A percentile compares a stretch with the other conserved stretches of the same genome.
These are phyloP conservation scores for Oncorhynchus nerka DNA, from an alignment of 2,113 vertebrate species.

Conservation along the genomic window DNA sequence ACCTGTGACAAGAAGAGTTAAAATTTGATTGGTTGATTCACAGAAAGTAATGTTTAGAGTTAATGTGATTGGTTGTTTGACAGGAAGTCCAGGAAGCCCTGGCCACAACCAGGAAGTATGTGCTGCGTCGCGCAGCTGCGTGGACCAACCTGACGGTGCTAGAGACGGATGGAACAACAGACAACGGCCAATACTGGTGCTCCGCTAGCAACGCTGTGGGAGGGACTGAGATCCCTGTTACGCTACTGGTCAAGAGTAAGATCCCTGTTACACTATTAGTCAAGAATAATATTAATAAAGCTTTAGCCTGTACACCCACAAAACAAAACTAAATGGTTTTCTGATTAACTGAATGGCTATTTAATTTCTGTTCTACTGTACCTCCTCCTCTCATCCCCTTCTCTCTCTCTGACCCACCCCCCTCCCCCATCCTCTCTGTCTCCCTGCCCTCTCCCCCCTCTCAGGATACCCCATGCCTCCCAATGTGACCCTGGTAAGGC, in stretches of 20 bases:
- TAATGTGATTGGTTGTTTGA: no score
- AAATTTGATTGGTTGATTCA: no score
- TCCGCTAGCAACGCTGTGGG: slow-evolving; percentile 81
- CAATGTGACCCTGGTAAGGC: slow-evolving; percentile 82
- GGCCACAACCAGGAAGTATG: slow-evolving; percentile 70
- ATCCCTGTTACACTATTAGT: slow-evolving; percentile 64
- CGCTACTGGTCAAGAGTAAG: slow-evolving; percentile 4
- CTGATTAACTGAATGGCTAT: no score
- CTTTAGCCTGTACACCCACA: no score
- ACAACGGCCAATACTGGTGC: slow-evolving; percentile 82
- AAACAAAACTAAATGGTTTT: no score
- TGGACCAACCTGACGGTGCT: slow-evolving; percentile 80
- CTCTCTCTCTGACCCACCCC: no score
- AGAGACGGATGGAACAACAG: slow-evolving; percentile 71
- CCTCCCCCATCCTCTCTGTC: no score
- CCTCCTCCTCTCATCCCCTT: no score
- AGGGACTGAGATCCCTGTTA: slow-evolving; percentile 74
- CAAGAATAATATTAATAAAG: slow-evolving; percentile 21
- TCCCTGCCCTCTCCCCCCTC: neutral
- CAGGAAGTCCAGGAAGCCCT: neutral
- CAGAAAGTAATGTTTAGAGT: no score
- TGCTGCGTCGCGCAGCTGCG: slow-evolving; percentile 65
- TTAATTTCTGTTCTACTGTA: no score
- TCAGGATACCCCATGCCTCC: slow-evolving; percentile 84
- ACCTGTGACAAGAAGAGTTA: no score